Base-by-base conservation (phyloP, 2,113 vertebrate species). In the Engraulis encrasicolus region DNA sequence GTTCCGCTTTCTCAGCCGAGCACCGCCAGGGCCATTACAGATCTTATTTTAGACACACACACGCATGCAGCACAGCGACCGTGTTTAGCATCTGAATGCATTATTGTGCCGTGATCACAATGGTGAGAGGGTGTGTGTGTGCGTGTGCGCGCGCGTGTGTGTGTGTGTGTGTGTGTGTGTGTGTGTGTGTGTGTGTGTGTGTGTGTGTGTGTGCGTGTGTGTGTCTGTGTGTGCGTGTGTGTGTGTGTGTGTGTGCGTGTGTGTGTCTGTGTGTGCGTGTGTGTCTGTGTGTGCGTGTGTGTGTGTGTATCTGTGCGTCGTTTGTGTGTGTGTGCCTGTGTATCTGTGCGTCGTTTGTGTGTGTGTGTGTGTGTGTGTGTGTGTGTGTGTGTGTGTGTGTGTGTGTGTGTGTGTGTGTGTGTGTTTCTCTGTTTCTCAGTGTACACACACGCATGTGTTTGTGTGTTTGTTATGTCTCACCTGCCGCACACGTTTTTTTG, bases 401-500 rank as follows among this genome's bases (percentile, higher is more conserved):
- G 15, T 71, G 6, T 71, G n/a, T 71, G n/a, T 71, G 23, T 71
- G 27, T 71, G 27, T 71, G 23, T 71, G n/a, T 34, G 61, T 31
- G 23, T 71, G 27, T 5, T 45, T 3, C 40, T 5, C 9, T 45
- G 40, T 5, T 45, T 45, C 9, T 45, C 40, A 45, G 40, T 45
- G 9, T 45, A 45, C 40, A 18, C 18, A 52, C 50, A 5, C 19
- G 15, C 15, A 52, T 52, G 18, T 52, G 15, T 52, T 14, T 14
- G 23, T 66, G 1, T 27, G 58, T 66, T 27, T 12, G 27, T 74
- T 27, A 34, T 5, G 11, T 74, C 92, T 96, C 94, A 99, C 98
- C 96, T 99, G 98, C 91, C 97, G 95, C 82, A 99, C 97, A 96
- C 98, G 95, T 92, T 99, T 99, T 95, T 98, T 99, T 85, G 98